A percentile compares a stretch with the other conserved stretches of the same genome.
phyloP scores from a whole-genome alignment of 2,113 vertebrate species.

The Notiomystis cincta region DNA sequence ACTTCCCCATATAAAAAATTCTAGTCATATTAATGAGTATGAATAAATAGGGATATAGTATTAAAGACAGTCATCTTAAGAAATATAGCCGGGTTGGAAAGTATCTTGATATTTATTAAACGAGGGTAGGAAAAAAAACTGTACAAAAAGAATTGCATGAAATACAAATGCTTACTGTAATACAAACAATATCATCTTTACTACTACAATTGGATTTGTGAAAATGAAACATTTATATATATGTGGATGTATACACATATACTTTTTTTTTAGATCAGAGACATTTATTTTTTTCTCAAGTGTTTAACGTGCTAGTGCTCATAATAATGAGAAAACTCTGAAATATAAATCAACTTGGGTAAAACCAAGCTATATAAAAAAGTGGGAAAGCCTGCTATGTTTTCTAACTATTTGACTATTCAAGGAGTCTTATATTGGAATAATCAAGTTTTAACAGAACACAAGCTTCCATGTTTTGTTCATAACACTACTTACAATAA shows the following conservation, averaged over 20 bases:
- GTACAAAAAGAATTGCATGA: neutral
- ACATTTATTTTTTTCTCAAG: neutral
- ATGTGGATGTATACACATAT: neutral
- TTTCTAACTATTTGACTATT: neutral
- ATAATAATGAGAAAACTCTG: neutral
- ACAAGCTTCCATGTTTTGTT: neutral
- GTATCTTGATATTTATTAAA: neutral
- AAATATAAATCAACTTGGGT: neutral
- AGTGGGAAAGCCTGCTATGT: neutral
- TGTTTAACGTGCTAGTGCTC: neutral
- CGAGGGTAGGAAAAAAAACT: neutral
- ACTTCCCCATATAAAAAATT: neutral
- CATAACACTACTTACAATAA: neutral
- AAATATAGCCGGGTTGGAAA: neutral
- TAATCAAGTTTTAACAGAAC: neutral
- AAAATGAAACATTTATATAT: neutral
- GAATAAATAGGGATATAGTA: neutral
- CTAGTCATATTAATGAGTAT: neutral
- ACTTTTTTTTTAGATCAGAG: neutral
- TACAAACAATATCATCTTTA: neutral
- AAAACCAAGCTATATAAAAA: neutral
- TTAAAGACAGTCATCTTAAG: neutral
- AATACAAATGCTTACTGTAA: neutral
- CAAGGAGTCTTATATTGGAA: neutral
- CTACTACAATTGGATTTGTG: neutral